These are phyloP conservation scores for Chroicocephalus ridibundus DNA, from an alignment of 2,113 vertebrate species.

Conservation along the genomic window DNA sequence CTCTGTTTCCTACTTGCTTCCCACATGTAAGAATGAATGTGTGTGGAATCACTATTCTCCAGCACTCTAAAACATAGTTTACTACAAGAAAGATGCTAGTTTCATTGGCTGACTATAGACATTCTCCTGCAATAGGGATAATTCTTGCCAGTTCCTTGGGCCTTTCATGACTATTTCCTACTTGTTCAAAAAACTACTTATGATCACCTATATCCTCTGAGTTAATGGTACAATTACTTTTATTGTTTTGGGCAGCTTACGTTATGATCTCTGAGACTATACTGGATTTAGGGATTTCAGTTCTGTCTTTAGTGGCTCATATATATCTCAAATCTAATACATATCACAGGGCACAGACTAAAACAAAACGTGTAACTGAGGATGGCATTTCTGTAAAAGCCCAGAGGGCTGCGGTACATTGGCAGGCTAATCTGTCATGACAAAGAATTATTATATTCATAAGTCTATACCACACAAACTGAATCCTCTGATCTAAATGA, in stretches of 20 bases:
- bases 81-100: not conserved
- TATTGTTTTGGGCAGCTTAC: not conserved
- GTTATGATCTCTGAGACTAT: slow-evolving; percentile 13
- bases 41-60: not conserved
- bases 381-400: slow-evolving; percentile 9
- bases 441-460: slow-evolving; percentile 34
- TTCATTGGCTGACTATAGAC: not conserved
- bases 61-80: not conserved
- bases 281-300: slow-evolving; percentile 13
- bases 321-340: not conserved
- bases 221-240: not conserved
- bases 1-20: not conserved
- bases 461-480: not conserved
- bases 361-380: not conserved
- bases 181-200: not conserved
- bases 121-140: not conserved
- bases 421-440: not conserved
- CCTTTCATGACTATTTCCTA: not conserved
- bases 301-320: not conserved
- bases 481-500: slow-evolving; percentile 25
- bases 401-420: not conserved
- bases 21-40: not conserved
- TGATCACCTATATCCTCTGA: not conserved
- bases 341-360: not conserved
- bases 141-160: not conserved